Conservation (phyloP, 1,140 invertebrate species). For the Bombus sylvicola region DNA sequence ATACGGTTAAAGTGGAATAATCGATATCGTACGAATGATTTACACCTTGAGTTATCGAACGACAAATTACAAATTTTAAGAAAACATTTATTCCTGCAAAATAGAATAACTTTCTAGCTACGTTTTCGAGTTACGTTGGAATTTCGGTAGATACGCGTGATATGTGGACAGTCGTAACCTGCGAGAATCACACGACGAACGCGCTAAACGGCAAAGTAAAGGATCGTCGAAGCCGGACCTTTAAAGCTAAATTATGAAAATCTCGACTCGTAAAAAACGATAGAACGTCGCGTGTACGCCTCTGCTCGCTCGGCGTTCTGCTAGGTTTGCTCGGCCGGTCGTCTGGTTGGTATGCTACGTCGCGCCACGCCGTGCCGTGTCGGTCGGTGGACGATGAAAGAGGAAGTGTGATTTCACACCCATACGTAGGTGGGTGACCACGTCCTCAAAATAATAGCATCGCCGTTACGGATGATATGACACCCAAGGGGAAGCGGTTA, state of each 20-base stretch:
- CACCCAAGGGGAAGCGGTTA: conserved; percentile 56
- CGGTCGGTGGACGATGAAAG: conserved; percentile 15
- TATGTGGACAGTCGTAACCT: too few relatives aligned
- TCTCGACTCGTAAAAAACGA: conserved; percentile 15
- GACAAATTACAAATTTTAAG: too few relatives aligned
- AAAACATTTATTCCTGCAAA: too few relatives aligned
- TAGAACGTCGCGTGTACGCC: not conserved
- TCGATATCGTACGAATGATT: too few relatives aligned
- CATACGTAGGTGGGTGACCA: conserved; percentile 31
- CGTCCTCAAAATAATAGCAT: conserved; percentile 56
- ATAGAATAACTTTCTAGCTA: too few relatives aligned
- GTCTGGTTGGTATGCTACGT: not conserved
- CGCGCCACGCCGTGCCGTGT: too few relatives aligned
- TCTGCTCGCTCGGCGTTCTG: not conserved
- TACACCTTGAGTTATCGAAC: too few relatives aligned
- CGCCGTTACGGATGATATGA: conserved; percentile 56
- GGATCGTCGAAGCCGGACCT: too few relatives aligned
- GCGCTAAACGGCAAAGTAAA: not conserved
- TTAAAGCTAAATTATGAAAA: not conserved
- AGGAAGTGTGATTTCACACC: conserved; percentile 39
- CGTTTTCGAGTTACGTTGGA: not conserved
- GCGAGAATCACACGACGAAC: not conserved
- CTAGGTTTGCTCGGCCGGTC: not conserved
- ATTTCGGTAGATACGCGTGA: too few relatives aligned
- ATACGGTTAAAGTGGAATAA: too few relatives aligned